Evolutionary conservation across 2,113 vertebrate species (phyloP).

Genomic region (Perca flavescens): DNA sequence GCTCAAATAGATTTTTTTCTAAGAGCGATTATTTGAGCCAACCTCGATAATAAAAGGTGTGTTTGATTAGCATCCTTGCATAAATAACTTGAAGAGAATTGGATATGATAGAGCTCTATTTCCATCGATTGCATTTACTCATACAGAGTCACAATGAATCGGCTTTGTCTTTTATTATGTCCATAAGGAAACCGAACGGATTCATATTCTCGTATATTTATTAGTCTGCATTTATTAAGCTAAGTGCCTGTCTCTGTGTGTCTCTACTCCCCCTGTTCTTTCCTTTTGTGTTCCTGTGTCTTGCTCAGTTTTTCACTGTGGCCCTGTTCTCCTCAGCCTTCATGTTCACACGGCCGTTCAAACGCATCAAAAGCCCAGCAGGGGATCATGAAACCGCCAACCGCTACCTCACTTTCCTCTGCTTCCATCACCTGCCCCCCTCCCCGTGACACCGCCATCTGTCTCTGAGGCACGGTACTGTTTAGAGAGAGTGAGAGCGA

Average conservation of each 20-base stretch:
- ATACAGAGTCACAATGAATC: neutral
- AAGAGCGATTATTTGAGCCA: slow-evolving; percentile 43
- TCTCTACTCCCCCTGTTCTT: neutral
- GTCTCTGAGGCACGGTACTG: slow-evolving; percentile 3
- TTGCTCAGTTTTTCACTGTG: neutral
- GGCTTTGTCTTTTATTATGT: neutral
- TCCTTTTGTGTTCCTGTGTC: neutral
- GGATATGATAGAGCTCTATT: neutral
- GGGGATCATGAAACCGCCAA: slow-evolving; percentile 20
- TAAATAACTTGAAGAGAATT: slow-evolving; percentile 16
- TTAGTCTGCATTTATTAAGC: neutral
- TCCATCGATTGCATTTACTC: neutral
- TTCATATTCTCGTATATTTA: neutral
- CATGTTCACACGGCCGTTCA: slow-evolving; percentile 5
- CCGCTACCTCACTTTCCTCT: slow-evolving; percentile 26
- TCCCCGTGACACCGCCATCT: neutral
- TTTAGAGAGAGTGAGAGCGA: neutral
- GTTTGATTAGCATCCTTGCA: slow-evolving; percentile 43
- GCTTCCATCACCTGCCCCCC: neutral
- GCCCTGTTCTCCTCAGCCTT: slow-evolving; percentile 28
- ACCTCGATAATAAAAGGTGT: slow-evolving; percentile 49
- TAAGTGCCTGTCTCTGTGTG: neutral
- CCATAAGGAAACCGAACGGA: neutral
- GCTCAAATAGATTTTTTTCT: slow-evolving; percentile 53
- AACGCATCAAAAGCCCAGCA: slow-evolving; percentile 55